Percentiles rank a stretch among this genome's conserved stretches.
phyloP scores from a whole-genome alignment of 2,888 invertebrate genomes.

The Myopa testacea region DNA sequence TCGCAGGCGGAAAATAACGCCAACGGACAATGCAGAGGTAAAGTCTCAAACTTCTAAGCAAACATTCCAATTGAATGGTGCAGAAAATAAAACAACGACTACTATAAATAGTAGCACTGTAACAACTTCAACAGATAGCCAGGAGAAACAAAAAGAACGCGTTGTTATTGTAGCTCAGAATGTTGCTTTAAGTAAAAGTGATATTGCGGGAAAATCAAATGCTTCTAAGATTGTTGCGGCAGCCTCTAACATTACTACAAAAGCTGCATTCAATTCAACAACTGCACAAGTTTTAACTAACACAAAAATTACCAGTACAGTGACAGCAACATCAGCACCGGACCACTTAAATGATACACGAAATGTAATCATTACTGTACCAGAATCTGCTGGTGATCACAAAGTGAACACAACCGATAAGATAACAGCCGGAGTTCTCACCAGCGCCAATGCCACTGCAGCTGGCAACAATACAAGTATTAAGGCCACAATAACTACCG shows the following conservation, averaged over 20 bases:
- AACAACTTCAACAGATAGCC: constrained; percentile 4
- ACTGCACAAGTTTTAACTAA: not conserved
- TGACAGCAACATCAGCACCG: not conserved
- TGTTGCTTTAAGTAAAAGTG: constrained; percentile 14
- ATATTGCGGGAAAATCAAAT: not conserved
- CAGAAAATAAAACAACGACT: not conserved
- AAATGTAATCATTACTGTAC: not conserved
- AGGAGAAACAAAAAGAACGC: not conserved
- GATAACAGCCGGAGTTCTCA: not conserved
- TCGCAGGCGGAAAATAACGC: constrained; percentile 24
- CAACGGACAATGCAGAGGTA: constrained; percentile 1
- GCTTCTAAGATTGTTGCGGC: not conserved
- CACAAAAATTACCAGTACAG: not conserved
- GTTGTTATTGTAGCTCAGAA: constrained; percentile 18
- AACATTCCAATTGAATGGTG: not conserved
- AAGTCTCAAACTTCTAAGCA: not conserved
- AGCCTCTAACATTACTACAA: not conserved
- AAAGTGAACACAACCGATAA: not conserved
- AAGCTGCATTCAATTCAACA: not conserved
- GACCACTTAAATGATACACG: not conserved
- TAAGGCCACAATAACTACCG: constrained; percentile 29
- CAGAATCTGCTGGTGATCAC: not conserved
- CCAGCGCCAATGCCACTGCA: not conserved
- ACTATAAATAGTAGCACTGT: not conserved
- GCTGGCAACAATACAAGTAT: constrained; percentile 35